Conservation (phyloP, 2,888 invertebrate genomes). For the Molanna angustata region DNA sequence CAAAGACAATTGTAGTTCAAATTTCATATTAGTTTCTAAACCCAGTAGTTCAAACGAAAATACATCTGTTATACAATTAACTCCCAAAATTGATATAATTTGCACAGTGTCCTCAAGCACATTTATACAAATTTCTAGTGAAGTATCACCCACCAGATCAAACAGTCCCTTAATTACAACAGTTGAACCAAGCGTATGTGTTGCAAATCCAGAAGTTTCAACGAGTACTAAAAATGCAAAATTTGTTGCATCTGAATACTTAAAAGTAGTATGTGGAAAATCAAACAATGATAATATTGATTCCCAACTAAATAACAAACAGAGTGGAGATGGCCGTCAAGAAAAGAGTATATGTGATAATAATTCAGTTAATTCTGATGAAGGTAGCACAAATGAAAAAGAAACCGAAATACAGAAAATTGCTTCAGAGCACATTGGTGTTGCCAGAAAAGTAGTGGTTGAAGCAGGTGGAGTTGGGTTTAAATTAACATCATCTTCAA, state of each 20-base stretch:
- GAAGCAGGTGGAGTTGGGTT: conserved; percentile 62
- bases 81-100: conserved; percentile 11
- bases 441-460: conserved; percentile 60
- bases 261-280: conserved; percentile 59
- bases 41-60: conserved; percentile 7
- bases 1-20: conserved; percentile 5
- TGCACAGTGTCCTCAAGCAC: conserved; percentile 26
- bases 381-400: conserved; percentile 40
- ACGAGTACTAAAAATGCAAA: conserved; percentile 51
- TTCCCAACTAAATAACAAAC: conserved; percentile 3
- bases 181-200: conserved; percentile 17
- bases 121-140: conserved; percentile 33
- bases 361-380: conserved; percentile 40
- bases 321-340: conserved; percentile 38
- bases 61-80: neutral
- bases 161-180: conserved; percentile 30
- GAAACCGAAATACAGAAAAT: conserved; percentile 45
- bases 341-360: conserved; percentile 37
- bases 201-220: conserved; percentile 14
- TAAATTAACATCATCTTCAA: conserved; percentile 53
- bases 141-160: conserved; percentile 31
- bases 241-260: conserved; percentile 63
- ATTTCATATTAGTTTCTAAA: conserved; percentile 5
- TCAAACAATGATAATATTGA: conserved; percentile 42
- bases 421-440: conserved; percentile 47